Evolutionary conservation across 1,140 invertebrate genomes (phyloP), one percentile per base, ranked within the genome.

Genomic region (Drosophila sp.): DNA sequence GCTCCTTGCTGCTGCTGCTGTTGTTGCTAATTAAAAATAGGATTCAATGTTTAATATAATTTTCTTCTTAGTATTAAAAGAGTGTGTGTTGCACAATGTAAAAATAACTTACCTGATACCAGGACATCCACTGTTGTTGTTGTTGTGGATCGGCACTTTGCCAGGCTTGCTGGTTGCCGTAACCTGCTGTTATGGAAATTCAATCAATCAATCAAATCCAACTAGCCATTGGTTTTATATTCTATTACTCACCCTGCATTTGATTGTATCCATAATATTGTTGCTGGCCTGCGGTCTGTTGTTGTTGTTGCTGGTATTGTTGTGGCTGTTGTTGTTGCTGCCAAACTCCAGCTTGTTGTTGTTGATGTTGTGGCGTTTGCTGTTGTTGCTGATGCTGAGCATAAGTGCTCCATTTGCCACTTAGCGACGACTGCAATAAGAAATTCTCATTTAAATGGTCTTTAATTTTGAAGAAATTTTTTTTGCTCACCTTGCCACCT

Each of bases 41-140:
- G 41, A 33, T 11, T 38, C 4, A 3, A 30, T 30, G 4, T 30
- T 30, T 30, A 30, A 30, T 30, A 4, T 3, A 30, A 30, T 3
- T 30, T 30, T 30, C 30, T 30, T 17, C 17, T 17, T 17, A 17
- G 17, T 17, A 17, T 17, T 17, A 17, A 17, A 17, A 17, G 17
- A 17, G 17, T 17, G 17, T 17, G 17, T 17, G 17, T 17, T 17
- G 17, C 17, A 17, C 17, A 6, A 1, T 7, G 1, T 30, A 5
- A 0, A 33, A 1, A 3, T 0, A 1, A 55, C 66, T 79, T 89
- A 92, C 91, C 89, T 91, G 91, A 85, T 89, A 92, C 91, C 91
- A 92, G 62, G 85, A 80, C 83, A 91, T 90, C 91, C 91, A 92
- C 61, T 92, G 87, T 33, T 91, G 90, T 79, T 91, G 90, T 35